Conservation (phyloP, 2,888 invertebrate genomes). For the Drosophila phalerata region DNA sequence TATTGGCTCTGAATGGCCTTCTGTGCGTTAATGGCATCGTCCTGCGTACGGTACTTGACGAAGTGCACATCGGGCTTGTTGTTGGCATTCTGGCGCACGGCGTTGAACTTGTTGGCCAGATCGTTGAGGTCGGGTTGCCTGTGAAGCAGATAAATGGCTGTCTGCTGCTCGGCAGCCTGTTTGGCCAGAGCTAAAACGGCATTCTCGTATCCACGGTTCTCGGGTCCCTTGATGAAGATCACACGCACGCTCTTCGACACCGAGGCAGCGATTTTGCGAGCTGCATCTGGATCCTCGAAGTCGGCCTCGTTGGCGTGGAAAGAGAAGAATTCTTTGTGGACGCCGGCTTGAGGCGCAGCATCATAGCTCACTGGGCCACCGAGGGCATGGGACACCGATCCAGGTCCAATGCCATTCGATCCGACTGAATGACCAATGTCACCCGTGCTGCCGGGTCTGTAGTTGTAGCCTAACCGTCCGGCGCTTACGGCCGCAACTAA, state of each 20-base stretch:
- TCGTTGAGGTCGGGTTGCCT: constrained; percentile 77
- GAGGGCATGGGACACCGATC: constrained; percentile 27
- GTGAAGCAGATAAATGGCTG: constrained; percentile 79
- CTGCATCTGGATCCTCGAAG: constrained; percentile 66
- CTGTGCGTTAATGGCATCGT: constrained; percentile 79
- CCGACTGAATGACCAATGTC: constrained; percentile 15
- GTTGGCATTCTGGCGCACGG: constrained; percentile 66
- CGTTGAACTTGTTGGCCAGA: constrained; percentile 75
- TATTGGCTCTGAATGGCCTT: constrained; percentile 77
- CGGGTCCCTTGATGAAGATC: constrained; percentile 79
- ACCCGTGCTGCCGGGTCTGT: constrained; percentile 49
- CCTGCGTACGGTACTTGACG: constrained; percentile 75
- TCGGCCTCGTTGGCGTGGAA: constrained; percentile 77
- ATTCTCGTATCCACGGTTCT: constrained; percentile 76
- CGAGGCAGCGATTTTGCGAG: constrained; percentile 59
- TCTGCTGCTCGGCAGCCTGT: constrained; percentile 77
- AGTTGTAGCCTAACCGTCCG: constrained; percentile 66
- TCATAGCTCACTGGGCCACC: constrained; percentile 58
- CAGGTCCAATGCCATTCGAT: constrained; percentile 20
- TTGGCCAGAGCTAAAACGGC: constrained; percentile 78
- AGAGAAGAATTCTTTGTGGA: constrained; percentile 75
- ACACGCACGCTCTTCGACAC: constrained; percentile 77
- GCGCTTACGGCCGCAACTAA: constrained; percentile 64
- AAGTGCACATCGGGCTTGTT: constrained; percentile 37
- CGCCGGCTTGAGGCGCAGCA: constrained; percentile 59